Evolutionary conservation across 2,113 vertebrate species (phyloP), one percentile per base, ranked within the genome.

Genomic region (Chlorodrepanis virens): DNA sequence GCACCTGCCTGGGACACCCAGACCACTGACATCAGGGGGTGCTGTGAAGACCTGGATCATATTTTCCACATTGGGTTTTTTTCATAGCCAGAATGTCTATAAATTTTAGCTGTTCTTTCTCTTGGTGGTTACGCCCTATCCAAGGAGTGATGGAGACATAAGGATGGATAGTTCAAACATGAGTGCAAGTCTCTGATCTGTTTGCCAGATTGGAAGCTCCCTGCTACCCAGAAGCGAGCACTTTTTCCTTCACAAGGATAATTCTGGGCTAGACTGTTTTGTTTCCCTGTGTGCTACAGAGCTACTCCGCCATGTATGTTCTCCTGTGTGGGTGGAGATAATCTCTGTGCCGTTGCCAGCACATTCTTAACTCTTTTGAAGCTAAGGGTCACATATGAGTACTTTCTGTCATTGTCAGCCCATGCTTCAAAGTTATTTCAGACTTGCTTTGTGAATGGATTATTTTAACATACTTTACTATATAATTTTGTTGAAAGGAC

Each of bases 321-420:
- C 84, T 89, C 64, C 87, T 79, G 77, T 61, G 96, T 96, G 96
- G 96, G 96, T 93, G 95, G 96, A 93, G 49, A 87, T 85, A 74
- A 94, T 96, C 44, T 94, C 95, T 96, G 67, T 85, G 87, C 35
- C 29, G 82, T 67, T 93, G 89, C 94, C 96, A 96, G 92, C 63
- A 90, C 56, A 76, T 94, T 91, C 80, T 89, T 91, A 89, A 95
- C 81, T 87, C 94, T 96, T 94, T 95, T 96, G 95, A 97, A 96
- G 89, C 80, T 65, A 67, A 74, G 87, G 93, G 93, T 92, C 89
- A 92, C 79, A 87, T 52, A 82, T 0, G 0, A 93, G 42, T 65
- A 83, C 79, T 37, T 94, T 94, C 57, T 95, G 78, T 67, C 84
- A 47, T 45, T 74, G 83, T 94, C 89, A 94, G 49, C 42, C 78